These are phyloP conservation scores for Anguilla rostrata DNA, from an alignment of 2,113 vertebrate species.

Conservation along the genomic window DNA sequence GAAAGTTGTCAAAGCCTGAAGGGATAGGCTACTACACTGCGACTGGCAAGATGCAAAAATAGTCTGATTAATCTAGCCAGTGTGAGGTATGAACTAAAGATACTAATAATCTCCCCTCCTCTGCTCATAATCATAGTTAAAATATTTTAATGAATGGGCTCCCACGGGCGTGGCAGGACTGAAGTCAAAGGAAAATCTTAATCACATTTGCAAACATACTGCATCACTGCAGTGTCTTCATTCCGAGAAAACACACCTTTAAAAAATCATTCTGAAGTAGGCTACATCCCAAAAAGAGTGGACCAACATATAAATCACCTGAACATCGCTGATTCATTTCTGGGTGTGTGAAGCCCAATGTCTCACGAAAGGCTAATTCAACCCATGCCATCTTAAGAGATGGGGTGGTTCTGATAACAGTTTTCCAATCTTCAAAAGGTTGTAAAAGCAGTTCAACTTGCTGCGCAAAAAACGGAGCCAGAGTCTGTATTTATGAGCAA, in stretches of 20 bases:
- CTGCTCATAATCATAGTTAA: neutral
- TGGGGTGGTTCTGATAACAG: neutral
- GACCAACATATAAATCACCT: neutral
- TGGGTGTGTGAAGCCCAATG: neutral
- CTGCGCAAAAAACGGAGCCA: neutral
- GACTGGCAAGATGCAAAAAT: neutral
- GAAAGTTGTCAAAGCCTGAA: neutral
- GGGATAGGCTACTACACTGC: neutral
- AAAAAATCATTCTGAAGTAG: neutral
- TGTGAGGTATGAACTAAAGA: neutral
- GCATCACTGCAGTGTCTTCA: neutral
- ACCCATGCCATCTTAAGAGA: neutral
- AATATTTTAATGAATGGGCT: neutral
- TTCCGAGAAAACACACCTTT: neutral
- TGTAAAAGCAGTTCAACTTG: neutral
- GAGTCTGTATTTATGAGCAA: slow-evolving; percentile 4
- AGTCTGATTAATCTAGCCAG: neutral
- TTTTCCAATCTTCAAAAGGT: neutral
- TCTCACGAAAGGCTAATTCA: neutral
- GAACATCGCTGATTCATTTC: neutral
- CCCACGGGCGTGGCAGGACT: neutral
- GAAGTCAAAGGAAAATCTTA: neutral
- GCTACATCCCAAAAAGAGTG: neutral
- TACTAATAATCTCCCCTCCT: neutral
- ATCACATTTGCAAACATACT: neutral